Evolutionary conservation across 1,140 invertebrate species (phyloP).

Genomic region (Nixonia krombeini): DNA sequence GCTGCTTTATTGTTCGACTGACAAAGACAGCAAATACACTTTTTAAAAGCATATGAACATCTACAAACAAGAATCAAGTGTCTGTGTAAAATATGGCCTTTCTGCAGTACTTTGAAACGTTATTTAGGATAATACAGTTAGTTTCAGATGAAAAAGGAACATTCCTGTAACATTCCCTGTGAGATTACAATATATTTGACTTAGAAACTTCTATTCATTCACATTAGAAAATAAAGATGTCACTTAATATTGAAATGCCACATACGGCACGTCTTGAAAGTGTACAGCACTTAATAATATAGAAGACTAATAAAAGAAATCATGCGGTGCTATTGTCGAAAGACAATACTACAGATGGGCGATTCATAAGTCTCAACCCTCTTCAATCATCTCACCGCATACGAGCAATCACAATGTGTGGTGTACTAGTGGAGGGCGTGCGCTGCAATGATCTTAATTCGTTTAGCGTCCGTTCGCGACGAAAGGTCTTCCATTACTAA

Average conservation of each 20-base stretch:
- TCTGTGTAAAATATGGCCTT: neutral
- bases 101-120: neutral
- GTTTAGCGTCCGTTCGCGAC: slow-evolving; percentile 3
- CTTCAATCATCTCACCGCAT: slow-evolving; percentile 15
- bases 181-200: neutral
- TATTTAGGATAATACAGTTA: neutral
- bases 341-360: slow-evolving; percentile 55
- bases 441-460: slow-evolving; percentile 8
- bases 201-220: neutral
- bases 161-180: too few relatives aligned
- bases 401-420: slow-evolving; percentile 11
- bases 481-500: slow-evolving; percentile 23
- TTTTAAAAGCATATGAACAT: slow-evolving; percentile 26
- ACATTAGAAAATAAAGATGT: neutral
- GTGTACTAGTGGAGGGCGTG: neutral
- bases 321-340: slow-evolving; percentile 60
- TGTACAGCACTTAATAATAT: slow-evolving; percentile 34
- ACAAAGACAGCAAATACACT: slow-evolving; percentile 45
- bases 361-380: slow-evolving; percentile 21
- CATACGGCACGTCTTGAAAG: neutral
- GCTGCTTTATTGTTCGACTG: slow-evolving; percentile 61
- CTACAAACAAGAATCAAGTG: slow-evolving; percentile 13
- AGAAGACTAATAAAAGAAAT: slow-evolving; percentile 65
- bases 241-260: neutral
- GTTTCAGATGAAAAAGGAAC: too few relatives aligned